Evolutionary conservation across 2,888 invertebrate species (phyloP), one percentile per base, ranked within the genome.

Genomic region (Agonopterix alstromeriana): DNA sequence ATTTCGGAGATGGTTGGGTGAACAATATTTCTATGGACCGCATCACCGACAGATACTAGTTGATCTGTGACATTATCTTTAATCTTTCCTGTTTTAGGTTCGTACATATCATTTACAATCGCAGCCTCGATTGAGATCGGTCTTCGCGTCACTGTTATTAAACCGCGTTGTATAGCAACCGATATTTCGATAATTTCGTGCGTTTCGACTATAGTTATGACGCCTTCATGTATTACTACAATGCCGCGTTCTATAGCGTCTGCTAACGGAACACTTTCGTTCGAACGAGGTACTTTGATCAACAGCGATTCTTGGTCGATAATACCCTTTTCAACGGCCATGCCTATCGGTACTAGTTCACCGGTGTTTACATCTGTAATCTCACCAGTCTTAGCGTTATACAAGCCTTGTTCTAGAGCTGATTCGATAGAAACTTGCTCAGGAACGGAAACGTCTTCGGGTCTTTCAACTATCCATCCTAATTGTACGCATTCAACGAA

Each of bases 401-500:
- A 93, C 35, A 92, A 67, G 17, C 94, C 94, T 56, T 91, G 90
- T 57, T 92, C 90, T 47, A 94, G 81, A 5, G 93, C 93, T 63
- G 94, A 92, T 67, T 94, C 92, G 14, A 95, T 86, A 50, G 92
- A 92, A 52, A 94, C 76, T 59, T 91, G 88, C 61, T 90, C 91
- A 36, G 90, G 77, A 53, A 91, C 82, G 42, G 90, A 83, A 53
- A 93, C 90, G 55, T 94, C 92, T 57, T 91, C 92, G 45, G 90
- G 91, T 66, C 90, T 84, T 61, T 94, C 92, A 43, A 94, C 92
- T 55, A 96, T 93, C 93, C 95, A 94, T 38, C 93, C 92, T 55
- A 94, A 90, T 65, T 93, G 93, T 36, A 96, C 91, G 51, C 97
- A 97, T 69, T 96, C 94, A 70, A 96, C 93, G 80, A 97, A 96